These are phyloP conservation scores for Maconellicoccus hirsutus DNA, from an alignment of 1,140 invertebrate species.

Conservation along the genomic window DNA sequence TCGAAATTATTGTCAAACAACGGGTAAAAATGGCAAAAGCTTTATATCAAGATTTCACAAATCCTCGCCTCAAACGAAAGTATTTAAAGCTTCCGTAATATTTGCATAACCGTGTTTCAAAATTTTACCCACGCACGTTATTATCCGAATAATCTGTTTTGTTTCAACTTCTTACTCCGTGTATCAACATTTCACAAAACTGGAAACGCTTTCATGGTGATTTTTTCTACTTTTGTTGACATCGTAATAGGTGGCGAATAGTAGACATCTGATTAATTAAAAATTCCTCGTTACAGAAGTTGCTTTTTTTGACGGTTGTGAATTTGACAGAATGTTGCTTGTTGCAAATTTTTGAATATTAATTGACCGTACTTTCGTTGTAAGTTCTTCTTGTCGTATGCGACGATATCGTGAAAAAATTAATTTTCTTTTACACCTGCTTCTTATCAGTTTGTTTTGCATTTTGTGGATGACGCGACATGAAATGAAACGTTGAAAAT, in stretches of 20 bases:
- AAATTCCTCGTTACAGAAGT: neutral
- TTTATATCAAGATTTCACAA: neutral
- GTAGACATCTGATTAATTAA: neutral
- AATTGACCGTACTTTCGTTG: too few species aligned
- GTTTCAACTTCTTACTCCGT: slow-evolving; percentile 1
- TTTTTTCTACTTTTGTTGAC: neutral
- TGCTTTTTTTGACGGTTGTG: too few species aligned
- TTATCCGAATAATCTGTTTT: slow-evolving; percentile 2
- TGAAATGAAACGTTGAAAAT: too few species aligned
- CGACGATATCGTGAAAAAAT: too few species aligned
- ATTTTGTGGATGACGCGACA: too few species aligned
- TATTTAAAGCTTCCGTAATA: neutral
- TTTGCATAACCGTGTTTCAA: neutral
- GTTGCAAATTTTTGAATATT: too few species aligned
- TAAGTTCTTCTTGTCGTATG: too few species aligned
- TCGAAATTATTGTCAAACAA: neutral
- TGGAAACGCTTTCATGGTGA: neutral
- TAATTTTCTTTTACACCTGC: too few species aligned
- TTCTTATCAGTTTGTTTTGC: too few species aligned
- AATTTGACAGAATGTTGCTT: too few species aligned
- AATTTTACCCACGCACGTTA: neutral
- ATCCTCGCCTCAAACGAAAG: neutral
- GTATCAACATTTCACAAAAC: neutral
- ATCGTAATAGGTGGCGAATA: neutral
- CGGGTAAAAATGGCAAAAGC: neutral